These are phyloP conservation scores for Cavia porcellus DNA, from an alignment of 2,113 vertebrate species.

Conservation along the genomic window DNA sequence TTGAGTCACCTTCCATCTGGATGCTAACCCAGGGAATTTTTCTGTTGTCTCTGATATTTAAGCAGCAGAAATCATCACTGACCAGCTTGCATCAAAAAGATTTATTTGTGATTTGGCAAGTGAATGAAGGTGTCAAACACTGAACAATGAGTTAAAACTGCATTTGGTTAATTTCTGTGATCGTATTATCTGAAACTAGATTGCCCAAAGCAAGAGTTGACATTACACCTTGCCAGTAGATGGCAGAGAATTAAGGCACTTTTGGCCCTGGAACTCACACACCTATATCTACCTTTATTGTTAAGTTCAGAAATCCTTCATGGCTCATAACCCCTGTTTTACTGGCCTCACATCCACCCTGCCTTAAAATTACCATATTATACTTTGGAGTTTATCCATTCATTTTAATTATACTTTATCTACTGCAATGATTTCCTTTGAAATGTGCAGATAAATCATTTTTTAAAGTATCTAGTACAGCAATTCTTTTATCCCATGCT, in stretches of 20 bases:
- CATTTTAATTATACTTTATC: conserved; percentile 40
- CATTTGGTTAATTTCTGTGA: neutral
- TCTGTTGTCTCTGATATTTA: neutral
- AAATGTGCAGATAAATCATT: neutral
- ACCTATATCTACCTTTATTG: too few relatives aligned
- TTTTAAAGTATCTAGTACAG: conserved; percentile 11
- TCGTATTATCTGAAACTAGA: neutral
- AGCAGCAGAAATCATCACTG: neutral
- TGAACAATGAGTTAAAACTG: neutral
- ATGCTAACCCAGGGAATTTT: neutral
- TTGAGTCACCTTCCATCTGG: neutral
- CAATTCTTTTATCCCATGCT: neutral
- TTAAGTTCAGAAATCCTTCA: neutral
- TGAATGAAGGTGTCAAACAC: neutral
- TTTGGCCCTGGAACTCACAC: neutral
- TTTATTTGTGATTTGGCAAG: neutral
- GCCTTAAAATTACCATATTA: neutral
- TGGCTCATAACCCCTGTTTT: neutral
- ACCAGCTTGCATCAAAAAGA: neutral
- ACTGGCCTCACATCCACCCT: neutral
- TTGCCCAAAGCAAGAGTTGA: neutral
- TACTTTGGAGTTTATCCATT: conserved; percentile 14
- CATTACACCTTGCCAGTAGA: neutral
- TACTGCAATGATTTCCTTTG: conserved; percentile 47
- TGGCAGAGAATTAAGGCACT: neutral